phyloP scores from a whole-genome alignment of 2,888 invertebrate genomes.

The Aleiodes leptofemur region DNA sequence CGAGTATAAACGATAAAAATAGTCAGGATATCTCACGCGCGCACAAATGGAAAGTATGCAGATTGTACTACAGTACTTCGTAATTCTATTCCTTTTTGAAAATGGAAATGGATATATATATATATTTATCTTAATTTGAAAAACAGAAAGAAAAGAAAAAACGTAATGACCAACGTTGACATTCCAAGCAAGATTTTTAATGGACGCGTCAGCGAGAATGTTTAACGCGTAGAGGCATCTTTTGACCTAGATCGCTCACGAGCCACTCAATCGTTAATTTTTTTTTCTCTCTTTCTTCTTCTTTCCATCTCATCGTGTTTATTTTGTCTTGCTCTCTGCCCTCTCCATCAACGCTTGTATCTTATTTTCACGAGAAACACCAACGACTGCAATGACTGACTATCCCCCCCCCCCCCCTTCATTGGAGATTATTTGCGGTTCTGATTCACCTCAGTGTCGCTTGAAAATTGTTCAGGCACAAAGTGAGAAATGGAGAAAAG shows the following conservation, averaged over 20 bases:
- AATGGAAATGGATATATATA: neutral
- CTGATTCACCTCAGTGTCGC: slow-evolving; percentile 61
- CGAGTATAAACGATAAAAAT: slow-evolving; percentile 42
- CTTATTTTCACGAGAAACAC: neutral
- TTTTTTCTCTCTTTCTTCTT: slow-evolving; percentile 43
- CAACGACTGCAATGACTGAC: slow-evolving; percentile 39
- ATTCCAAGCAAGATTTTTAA: slow-evolving; percentile 20
- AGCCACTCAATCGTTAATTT: slow-evolving; percentile 48
- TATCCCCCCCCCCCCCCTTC: slow-evolving; percentile 28
- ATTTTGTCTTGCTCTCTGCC: slow-evolving; percentile 21
- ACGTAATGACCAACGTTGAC: neutral
- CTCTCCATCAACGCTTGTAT: slow-evolving; percentile 23
- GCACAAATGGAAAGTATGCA: slow-evolving; percentile 25
- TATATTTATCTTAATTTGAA: slow-evolving; percentile 4
- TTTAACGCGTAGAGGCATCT: slow-evolving; percentile 53
- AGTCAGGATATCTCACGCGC: slow-evolving; percentile 32
- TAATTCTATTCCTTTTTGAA: slow-evolving; percentile 4
- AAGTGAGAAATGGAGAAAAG: slow-evolving; percentile 40
- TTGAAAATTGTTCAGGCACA: neutral
- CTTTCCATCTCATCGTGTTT: slow-evolving; percentile 44
- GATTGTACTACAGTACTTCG: neutral
- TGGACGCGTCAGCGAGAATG: slow-evolving; percentile 30
- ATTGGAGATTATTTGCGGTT: slow-evolving; percentile 66
- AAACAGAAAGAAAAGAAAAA: neutral
- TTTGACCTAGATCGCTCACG: slow-evolving; percentile 67